Evolutionary conservation across 2,797 vertebrate genomes (phyloP).

Genomic region (Microctenopoma lineatum): DNA sequence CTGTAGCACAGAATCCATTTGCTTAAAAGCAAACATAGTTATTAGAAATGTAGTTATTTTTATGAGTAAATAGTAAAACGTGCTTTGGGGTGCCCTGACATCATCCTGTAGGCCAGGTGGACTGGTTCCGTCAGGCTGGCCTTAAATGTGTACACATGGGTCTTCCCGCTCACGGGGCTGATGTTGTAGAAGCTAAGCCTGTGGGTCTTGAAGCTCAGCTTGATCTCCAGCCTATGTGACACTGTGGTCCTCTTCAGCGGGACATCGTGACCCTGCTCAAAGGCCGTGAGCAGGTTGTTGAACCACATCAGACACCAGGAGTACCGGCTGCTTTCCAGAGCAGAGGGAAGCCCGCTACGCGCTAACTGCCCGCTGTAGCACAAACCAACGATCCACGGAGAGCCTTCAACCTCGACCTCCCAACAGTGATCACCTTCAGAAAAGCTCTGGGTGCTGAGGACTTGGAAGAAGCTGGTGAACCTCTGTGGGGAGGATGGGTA

Average conservation of each 20-base stretch:
- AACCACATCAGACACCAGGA: slow-evolving; percentile 86
- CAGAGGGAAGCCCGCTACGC: slow-evolving; percentile 76
- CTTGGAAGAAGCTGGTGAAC: slow-evolving; percentile 81
- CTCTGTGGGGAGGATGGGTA: slow-evolving; percentile 68
- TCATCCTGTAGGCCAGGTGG: slow-evolving; percentile 82
- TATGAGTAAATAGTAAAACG: slow-evolving; percentile 70
- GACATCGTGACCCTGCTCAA: slow-evolving; percentile 67
- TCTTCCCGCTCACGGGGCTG: slow-evolving; percentile 71
- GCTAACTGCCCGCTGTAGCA: slow-evolving; percentile 70
- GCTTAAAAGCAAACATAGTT: background rate
- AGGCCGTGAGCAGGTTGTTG: slow-evolving; percentile 80
- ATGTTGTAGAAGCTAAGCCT: slow-evolving; percentile 79
- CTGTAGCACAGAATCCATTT: background rate
- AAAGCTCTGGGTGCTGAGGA: slow-evolving; percentile 82
- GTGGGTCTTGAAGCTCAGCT: slow-evolving; percentile 77
- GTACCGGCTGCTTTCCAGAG: slow-evolving; percentile 78
- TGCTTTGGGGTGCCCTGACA: slow-evolving; percentile 80
- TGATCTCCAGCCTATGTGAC: slow-evolving; percentile 75
- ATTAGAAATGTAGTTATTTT: slow-evolving; percentile 1
- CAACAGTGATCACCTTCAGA: slow-evolving; percentile 78
- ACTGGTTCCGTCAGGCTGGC: slow-evolving; percentile 76
- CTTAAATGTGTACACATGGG: slow-evolving; percentile 80
- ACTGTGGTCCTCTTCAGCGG: slow-evolving; percentile 78
- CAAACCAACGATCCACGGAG: slow-evolving; percentile 80
- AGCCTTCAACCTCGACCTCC: slow-evolving; percentile 75